Evolutionary conservation across 2,113 vertebrate genomes (phyloP).

Genomic region (Trogon melanurus): DNA sequence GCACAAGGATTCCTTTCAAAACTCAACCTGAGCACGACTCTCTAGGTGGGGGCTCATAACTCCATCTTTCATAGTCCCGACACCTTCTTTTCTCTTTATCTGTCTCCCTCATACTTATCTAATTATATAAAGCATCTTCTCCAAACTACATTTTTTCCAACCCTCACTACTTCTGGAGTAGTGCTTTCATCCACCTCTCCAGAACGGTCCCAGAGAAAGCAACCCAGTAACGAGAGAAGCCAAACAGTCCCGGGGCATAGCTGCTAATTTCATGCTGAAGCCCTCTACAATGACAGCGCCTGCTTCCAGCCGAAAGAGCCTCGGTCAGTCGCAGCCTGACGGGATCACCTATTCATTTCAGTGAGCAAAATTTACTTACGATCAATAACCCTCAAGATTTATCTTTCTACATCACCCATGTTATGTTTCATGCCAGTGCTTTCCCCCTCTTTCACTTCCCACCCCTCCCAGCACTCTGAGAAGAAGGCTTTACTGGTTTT

Average conservation of each 20-base stretch:
- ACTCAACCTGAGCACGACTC: not conserved
- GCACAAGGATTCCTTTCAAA: not conserved
- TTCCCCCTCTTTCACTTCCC: not conserved
- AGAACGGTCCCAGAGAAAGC: not conserved
- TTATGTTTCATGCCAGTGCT: not conserved
- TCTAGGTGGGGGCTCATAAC: not conserved
- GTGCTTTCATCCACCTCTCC: not conserved
- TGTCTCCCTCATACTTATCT: not conserved
- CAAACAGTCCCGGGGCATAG: not conserved
- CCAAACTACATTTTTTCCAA: not conserved
- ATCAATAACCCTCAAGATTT: not conserved
- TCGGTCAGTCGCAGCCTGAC: not conserved
- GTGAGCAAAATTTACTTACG: not conserved
- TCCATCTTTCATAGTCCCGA: not conserved
- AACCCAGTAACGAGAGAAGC: not conserved
- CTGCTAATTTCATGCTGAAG: not conserved
- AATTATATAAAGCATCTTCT: not conserved
- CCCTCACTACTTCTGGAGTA: not conserved
- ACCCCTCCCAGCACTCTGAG: not conserved
- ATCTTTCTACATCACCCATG: not conserved
- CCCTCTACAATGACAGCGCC: not conserved
- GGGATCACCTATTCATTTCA: not conserved
- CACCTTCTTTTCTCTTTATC: not conserved
- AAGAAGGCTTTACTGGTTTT: not conserved
- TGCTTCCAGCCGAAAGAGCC: not conserved